Base-by-base conservation (phyloP, 2,797 vertebrate species). In the Cuniculus paca region DNA sequence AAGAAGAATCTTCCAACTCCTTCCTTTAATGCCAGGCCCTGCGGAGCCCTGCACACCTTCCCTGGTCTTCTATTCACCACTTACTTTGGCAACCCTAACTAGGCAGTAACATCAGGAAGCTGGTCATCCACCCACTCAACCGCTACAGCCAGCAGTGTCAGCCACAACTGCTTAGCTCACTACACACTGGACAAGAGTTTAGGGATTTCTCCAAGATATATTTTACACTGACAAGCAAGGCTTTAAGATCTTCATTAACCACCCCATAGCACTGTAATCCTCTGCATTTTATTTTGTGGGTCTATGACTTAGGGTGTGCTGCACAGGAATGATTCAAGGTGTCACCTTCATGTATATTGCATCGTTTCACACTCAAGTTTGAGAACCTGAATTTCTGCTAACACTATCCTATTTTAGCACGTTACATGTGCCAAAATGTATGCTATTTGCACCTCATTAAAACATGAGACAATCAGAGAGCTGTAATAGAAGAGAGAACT, bases 341-440 rank as follows among this genome's bases (percentile, higher is more conserved):
- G 89, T 45, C 89, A 36, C 0, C 16, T 34, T 93, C 95, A 84
- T 79, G 96, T 70, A 79, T 56, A 94, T 68, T 89, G 42, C 95
- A 96, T 96, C 96, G 91, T 63, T 95, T 98, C 97, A 95, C 97
- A 97, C 96, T 68, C 81, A 36, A 39, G 48, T 50, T 54, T 77
- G 77, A 95, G 77, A 87, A 26, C 88, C 61, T 81, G 77, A 45
- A 74, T 89, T 42, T 58, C 77, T 84, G 68, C 93, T 74, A 74
- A 94, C 83, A 54, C 77, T 28, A 28, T 61, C 80, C 82, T 68
- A 50, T 36, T 95, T 84, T 93, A 91, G 80, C 97, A 97, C 87
- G 4, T 70, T 70, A 6, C 60, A 2, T n/a, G 93, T 70, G 93
- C 77, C 93, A 93, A 87, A 82, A 20, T 78, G 93, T 91, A 95